phyloP scores from a whole-genome alignment of 2,888 invertebrate genomes.

The Myopa tessellatipennis region DNA sequence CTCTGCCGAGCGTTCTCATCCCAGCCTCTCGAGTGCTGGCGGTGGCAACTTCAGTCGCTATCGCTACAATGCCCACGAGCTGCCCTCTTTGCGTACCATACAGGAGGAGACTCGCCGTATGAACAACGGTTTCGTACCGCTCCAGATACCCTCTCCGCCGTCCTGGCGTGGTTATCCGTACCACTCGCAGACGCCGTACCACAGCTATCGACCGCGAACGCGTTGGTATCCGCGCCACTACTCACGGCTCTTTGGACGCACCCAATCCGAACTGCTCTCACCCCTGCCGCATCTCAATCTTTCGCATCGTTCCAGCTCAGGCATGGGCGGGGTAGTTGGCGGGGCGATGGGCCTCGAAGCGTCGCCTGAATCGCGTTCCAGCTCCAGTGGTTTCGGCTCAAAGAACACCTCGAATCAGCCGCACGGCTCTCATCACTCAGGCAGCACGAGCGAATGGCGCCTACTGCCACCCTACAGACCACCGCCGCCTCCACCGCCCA shows the following conservation, averaged over 20 bases:
- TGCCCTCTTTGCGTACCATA: conserved; percentile 78
- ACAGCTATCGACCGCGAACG: conserved; percentile 72
- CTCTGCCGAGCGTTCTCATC: conserved; percentile 82
- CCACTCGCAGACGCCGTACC: conserved; percentile 60
- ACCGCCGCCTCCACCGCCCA: conserved; percentile 72
- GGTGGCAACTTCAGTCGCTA: conserved; percentile 59
- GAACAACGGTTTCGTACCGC: conserved; percentile 71
- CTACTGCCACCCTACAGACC: conserved; percentile 80
- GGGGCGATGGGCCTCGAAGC: conserved; percentile 72
- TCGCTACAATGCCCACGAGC: conserved; percentile 76
- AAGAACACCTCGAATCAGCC: conserved; percentile 86
- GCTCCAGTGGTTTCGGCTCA: conserved; percentile 90
- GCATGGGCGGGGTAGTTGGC: conserved; percentile 35
- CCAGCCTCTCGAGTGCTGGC: conserved; percentile 75
- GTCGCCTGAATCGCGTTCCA: conserved; percentile 88
- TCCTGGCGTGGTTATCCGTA: conserved; percentile 70
- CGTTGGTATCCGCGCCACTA: conserved; percentile 77
- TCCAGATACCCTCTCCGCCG: conserved; percentile 75
- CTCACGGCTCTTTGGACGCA: conserved; percentile 75
- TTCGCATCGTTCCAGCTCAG: conserved; percentile 54
- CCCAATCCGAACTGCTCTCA: conserved; percentile 76
- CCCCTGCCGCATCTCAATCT: conserved; percentile 72
- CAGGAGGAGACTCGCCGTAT: conserved; percentile 76
- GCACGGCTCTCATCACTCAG: conserved; percentile 80
- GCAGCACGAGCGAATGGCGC: conserved; percentile 82